Evolutionary conservation across 2,797 vertebrate species (phyloP).

Genomic region (Leuciscus waleckii): DNA sequence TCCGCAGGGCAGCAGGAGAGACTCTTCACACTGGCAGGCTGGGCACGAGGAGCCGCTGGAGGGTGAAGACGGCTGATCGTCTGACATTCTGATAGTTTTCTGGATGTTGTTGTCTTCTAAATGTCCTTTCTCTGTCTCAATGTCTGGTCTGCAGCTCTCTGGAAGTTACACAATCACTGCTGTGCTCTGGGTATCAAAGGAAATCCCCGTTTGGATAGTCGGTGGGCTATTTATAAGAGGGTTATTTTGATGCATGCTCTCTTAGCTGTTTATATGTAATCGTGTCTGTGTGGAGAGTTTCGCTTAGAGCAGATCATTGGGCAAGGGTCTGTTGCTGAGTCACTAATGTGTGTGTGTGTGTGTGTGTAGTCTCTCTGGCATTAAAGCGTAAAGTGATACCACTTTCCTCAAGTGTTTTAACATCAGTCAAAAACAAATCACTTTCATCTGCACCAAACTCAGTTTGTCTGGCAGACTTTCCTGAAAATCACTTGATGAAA

Average conservation of each 20-base stretch:
- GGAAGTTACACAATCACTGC: constrained; percentile 44
- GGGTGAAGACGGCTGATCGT: constrained; percentile 40
- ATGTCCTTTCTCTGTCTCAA: constrained; percentile 17
- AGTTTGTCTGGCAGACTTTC: background rate
- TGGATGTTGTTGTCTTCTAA: constrained; percentile 5
- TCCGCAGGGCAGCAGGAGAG: constrained; percentile 78
- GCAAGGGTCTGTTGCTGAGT: constrained; percentile 13
- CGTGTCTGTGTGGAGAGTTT: constrained; percentile 2
- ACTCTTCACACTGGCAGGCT: constrained; percentile 77
- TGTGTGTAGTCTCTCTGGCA: background rate
- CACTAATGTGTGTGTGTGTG: background rate
- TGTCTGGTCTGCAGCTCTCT: background rate
- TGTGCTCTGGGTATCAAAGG: constrained; percentile 31
- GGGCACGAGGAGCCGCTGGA: constrained; percentile 67
- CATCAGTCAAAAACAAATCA: background rate
- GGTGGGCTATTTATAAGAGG: constrained; percentile 57
- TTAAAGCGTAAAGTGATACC: constrained; percentile 16
- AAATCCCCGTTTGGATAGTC: constrained; percentile 33
- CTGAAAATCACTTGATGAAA: background rate
- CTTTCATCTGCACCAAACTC: background rate
- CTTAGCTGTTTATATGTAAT: constrained; percentile 10
- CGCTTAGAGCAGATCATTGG: constrained; percentile 2
- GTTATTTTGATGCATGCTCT: constrained; percentile 31
- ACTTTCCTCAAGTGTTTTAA: constrained; percentile 10
- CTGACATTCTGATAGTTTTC: constrained; percentile 34